Evolutionary conservation across 2,888 invertebrate genomes (phyloP).

Genomic region (Exocentrus adspersus): DNA sequence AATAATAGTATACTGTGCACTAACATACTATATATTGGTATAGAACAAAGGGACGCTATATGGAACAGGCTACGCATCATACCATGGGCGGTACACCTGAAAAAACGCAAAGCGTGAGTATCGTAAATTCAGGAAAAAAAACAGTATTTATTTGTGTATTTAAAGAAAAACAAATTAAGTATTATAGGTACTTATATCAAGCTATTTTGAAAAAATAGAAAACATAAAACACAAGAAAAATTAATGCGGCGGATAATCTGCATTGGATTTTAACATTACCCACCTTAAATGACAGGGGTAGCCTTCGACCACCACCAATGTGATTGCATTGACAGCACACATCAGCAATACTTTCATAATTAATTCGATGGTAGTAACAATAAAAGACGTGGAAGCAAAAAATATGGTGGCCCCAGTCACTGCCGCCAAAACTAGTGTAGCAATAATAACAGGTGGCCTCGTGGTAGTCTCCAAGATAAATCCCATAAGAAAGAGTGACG

Average conservation of each 20-base stretch:
- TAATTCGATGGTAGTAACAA: conserved; percentile 59
- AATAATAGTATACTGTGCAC: conserved; percentile 59
- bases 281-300: conserved; percentile 71
- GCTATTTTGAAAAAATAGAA: too few relatives aligned
- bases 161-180: too few relatives aligned
- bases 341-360: conserved; percentile 64
- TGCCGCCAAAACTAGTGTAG: conserved; percentile 60
- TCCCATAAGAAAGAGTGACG: conserved; percentile 62
- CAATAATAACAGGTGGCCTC: conserved; percentile 56
- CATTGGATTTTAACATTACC: too few relatives aligned
- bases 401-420: conserved; percentile 67
- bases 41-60: conserved; percentile 65
- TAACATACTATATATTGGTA: conserved; percentile 61
- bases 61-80: conserved; percentile 67
- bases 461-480: conserved; percentile 56
- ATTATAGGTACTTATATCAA: too few relatives aligned
- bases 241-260: too few relatives aligned
- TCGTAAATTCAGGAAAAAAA: too few relatives aligned
- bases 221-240: too few relatives aligned
- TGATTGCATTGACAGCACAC: conserved; percentile 65
- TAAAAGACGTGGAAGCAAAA: conserved; percentile 63
- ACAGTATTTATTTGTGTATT: too few relatives aligned
- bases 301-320: conserved; percentile 66
- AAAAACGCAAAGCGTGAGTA: too few relatives aligned
- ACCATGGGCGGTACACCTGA: conserved; percentile 70